Evolutionary conservation across 2,113 vertebrate species (phyloP).

Genomic region (Dromaius novaehollandiae): DNA sequence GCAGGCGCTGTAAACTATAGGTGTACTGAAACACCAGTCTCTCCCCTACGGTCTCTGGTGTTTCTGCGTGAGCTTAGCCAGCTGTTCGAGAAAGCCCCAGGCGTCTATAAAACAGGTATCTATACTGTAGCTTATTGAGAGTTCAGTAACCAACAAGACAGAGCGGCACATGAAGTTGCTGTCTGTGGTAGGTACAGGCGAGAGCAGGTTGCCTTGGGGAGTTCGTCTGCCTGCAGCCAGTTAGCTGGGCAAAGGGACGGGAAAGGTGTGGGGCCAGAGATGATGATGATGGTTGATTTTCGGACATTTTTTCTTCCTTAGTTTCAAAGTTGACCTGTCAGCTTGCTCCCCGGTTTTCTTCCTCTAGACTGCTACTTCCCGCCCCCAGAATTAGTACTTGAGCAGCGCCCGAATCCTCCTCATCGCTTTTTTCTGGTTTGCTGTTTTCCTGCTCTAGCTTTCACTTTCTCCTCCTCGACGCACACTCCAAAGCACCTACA

Average conservation of each 20-base stretch:
- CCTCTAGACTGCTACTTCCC: neutral
- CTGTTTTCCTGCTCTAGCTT: neutral
- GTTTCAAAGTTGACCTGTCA: neutral
- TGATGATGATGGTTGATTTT: neutral
- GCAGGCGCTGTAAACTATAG: fast-evolving
- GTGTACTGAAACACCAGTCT: fast-evolving
- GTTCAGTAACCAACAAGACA: neutral
- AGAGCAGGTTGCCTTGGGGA: neutral
- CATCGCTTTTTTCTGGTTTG: neutral
- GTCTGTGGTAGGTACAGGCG: neutral
- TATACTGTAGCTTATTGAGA: neutral
- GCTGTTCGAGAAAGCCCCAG: fast-evolving
- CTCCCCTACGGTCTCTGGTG: neutral
- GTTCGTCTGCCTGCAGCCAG: too few relatives aligned
- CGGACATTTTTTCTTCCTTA: neutral
- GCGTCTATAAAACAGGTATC: too few relatives aligned
- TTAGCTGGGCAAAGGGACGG: neutral
- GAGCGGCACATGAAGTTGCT: neutral
- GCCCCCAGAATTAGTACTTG: neutral
- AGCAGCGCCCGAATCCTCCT: neutral
- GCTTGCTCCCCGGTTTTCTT: neutral
- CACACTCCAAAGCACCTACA: neutral
- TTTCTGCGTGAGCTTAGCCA: fast-evolving
- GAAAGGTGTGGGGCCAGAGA: too few relatives aligned
- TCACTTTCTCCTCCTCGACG: neutral